Base-by-base conservation (phyloP, 2,113 vertebrate species). In the Puntigrus tetrazona region DNA sequence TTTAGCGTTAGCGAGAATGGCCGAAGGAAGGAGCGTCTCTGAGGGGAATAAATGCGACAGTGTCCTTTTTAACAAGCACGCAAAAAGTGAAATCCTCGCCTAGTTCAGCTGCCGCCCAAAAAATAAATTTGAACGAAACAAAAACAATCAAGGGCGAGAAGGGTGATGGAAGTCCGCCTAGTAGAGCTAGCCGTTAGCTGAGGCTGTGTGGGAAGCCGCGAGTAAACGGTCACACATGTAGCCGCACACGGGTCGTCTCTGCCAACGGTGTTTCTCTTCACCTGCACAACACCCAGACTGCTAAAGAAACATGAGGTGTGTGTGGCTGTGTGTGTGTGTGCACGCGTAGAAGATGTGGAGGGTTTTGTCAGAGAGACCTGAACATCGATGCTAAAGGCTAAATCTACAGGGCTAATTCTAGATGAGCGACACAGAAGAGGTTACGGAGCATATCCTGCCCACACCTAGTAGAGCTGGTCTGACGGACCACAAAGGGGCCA, bases 401-500 rank as follows among this genome's bases (percentile, higher is more conserved):
- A 78, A 78, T 77, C 81, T 86, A 79, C 34, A 87, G 87, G 90
- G 88, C 84, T 82, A 78, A 85, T 90, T 89, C 90, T 91, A 89
- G 88, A 89, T 87, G 63, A 91, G 87, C 89, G 85, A 91, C 70
- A 75, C 90, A 89, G 85, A 89, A 90, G 92, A 88, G 87, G 88
- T 87, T 59, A 85, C 31, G 25, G 76, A 82, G 81, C 76, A 88
- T 89, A 88, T 92, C 93, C 88, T 84, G 84, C 91, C 91, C 92
- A 93, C 92, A 85, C 91, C 74, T 57, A 59, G 55, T 92, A 93
- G 87, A 93, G 92, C 91, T 93, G 93, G 91, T 94, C 92, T 93
- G 93, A 94, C 87, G 88, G 93, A 92, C 91, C 78, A 89, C 89
- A 93, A 90, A 92, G 92, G 92, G 93, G 90, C 91, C 88, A 89